These are phyloP conservation scores for Muricea muricata DNA, from an alignment of 92 coral and sea anemone species.

Conservation along the genomic window DNA sequence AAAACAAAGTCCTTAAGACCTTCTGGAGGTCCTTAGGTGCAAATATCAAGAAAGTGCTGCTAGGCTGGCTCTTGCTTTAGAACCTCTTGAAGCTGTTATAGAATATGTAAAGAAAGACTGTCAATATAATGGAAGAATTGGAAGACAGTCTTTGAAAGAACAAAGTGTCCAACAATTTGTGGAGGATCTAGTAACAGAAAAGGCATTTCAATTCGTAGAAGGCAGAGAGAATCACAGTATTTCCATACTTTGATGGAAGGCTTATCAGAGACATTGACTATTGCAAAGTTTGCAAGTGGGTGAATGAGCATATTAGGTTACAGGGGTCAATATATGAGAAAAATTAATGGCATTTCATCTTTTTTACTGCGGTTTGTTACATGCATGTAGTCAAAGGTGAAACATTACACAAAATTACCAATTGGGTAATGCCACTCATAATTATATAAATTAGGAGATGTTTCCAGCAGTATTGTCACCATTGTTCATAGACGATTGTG, in stretches of 20 bases:
- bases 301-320: slow-evolving; percentile 42
- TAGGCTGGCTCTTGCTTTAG: background rate
- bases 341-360: slow-evolving; percentile 11
- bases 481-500: too few relatives aligned
- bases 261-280: slow-evolving; percentile 50
- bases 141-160: slow-evolving; percentile 42
- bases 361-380: too few relatives aligned
- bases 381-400: too few relatives aligned
- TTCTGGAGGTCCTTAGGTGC: slow-evolving; percentile 65
- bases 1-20: slow-evolving; percentile 59
- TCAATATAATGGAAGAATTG: slow-evolving; percentile 2
- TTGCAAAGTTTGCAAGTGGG: slow-evolving; percentile 51
- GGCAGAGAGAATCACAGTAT: slow-evolving; percentile 51
- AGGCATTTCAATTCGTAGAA: slow-evolving; percentile 48
- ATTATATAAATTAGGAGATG: too few relatives aligned
- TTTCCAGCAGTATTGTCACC: too few relatives aligned
- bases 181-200: slow-evolving; percentile 26
- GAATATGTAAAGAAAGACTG: slow-evolving; percentile 46
- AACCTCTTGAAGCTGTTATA: slow-evolving; percentile 2
- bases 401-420: too few relatives aligned
- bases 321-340: slow-evolving; percentile 57
- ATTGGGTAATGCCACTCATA: too few relatives aligned
- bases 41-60: slow-evolving; percentile 51
- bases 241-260: slow-evolving; percentile 31
- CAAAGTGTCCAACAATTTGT: slow-evolving; percentile 35